Percentiles rank a stretch among this genome's conserved stretches.
Evolutionary conservation across 2,888 invertebrate species (phyloP).

Genomic region (Iselma pallidipennis): DNA sequence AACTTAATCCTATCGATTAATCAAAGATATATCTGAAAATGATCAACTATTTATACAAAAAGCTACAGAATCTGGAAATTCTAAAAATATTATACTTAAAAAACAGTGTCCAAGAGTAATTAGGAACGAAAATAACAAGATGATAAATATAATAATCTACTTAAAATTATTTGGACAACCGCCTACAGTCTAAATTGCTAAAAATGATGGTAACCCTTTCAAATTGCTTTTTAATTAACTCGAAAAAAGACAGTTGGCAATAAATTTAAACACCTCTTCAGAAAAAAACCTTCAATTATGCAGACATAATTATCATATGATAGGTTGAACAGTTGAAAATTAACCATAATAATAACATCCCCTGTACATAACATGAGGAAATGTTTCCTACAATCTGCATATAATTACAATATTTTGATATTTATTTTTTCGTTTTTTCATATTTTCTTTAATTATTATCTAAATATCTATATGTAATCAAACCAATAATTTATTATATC

Average conservation of each 20-base stretch:
- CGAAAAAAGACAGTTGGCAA: neutral
- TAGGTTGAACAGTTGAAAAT: neutral
- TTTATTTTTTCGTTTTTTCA: too few relatives aligned
- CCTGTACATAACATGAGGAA: too few relatives aligned
- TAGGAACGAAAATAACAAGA: neutral
- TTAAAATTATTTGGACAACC: neutral
- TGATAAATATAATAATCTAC: neutral
- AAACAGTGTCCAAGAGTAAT: too few relatives aligned
- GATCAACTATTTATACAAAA: too few relatives aligned
- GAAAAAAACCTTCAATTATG: slow-evolving; percentile 7
- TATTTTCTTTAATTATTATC: too few relatives aligned
- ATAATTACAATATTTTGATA: too few relatives aligned
- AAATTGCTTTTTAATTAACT: slow-evolving; percentile 23
- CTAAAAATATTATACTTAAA: too few relatives aligned
- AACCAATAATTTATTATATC: slow-evolving; percentile 50
- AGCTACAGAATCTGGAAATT: too few relatives aligned
- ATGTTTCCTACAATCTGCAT: too few relatives aligned
- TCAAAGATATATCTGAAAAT: too few relatives aligned
- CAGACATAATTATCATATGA: slow-evolving; percentile 15
- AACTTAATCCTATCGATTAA: too few relatives aligned
- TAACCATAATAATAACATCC: neutral
- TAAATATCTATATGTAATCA: slow-evolving; percentile 51
- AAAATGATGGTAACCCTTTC: slow-evolving; percentile 9
- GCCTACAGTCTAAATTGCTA: slow-evolving; percentile 2
- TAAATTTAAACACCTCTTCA: neutral